These are phyloP conservation scores for Zaprionus inermis DNA, from an alignment of 1,140 invertebrate genomes.

Conservation along the genomic window DNA sequence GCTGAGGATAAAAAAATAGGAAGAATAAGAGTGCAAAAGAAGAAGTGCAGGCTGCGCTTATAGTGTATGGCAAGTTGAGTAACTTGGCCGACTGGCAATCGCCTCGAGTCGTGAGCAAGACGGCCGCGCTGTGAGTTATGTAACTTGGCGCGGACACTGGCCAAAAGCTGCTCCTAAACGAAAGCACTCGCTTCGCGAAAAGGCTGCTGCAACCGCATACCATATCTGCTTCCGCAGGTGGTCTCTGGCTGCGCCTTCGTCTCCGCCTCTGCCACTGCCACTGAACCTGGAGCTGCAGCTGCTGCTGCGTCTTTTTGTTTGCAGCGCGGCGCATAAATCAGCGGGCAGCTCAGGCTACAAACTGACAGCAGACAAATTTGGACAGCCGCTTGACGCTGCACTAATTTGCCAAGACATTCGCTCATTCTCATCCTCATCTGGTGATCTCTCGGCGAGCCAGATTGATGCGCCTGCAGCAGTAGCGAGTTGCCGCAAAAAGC, in stretches of 20 bases:
- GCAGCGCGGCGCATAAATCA: slow-evolving; percentile 74
- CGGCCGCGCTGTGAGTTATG: slow-evolving; percentile 71
- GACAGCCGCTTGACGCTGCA: slow-evolving; percentile 73
- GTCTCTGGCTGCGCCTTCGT: not conserved
- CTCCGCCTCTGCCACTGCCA: too few species aligned
- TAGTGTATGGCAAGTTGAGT: slow-evolving; percentile 78
- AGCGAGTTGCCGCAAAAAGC: slow-evolving; percentile 46
- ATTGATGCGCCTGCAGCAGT: slow-evolving; percentile 76
- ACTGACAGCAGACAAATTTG: slow-evolving; percentile 80
- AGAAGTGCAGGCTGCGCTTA: slow-evolving; percentile 45
- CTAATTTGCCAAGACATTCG: slow-evolving; percentile 79
- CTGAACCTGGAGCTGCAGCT: too few species aligned
- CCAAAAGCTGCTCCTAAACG: too few species aligned
- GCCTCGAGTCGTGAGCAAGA: slow-evolving; percentile 61
- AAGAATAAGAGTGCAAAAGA: slow-evolving; percentile 6
- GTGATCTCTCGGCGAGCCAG: slow-evolving; percentile 60
- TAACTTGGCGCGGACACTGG: slow-evolving; percentile 62
- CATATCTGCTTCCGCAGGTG: slow-evolving; percentile 17
- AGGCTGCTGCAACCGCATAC: slow-evolving; percentile 26
- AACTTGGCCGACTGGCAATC: slow-evolving; percentile 74
- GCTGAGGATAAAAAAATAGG: not conserved
- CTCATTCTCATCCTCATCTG: slow-evolving; percentile 56
- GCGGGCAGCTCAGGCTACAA: slow-evolving; percentile 65
- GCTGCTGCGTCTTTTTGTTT: slow-evolving; percentile 44
- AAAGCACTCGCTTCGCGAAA: too few species aligned